Evolutionary conservation across 2,113 vertebrate genomes (phyloP), one percentile per base, ranked within the genome.

Genomic region (Litocranius walleri): DNA sequence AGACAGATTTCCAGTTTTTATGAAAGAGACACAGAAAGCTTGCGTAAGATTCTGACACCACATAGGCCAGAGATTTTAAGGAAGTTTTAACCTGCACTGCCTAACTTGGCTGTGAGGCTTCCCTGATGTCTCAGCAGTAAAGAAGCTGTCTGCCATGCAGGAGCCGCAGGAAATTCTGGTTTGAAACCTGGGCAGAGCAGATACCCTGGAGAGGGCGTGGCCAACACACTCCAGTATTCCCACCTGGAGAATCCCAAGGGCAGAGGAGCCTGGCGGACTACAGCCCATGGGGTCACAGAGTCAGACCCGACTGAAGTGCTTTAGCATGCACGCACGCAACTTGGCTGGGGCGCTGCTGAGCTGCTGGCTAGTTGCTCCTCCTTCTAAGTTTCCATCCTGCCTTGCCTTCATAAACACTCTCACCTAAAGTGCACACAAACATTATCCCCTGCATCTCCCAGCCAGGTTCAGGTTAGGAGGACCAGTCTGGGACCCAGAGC

Each of bases 261-360:
- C 21, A 43, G 71, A 77, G 36, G 23, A 43, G 71, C 5, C 71
- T 14, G 21, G 36, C 3, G 21, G 23, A 14, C 71, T 14, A 27
- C 23, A 43, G 71, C 40, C 36, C 6, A 40, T 0, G 6, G 36
- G 36, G 6, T 27, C 71, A 27, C 71, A 43, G 36, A 77, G 71
- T 43, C 12, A 0, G 36, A 25, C 12, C 43, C 1, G 21, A 2
- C 23, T 2, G 36, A 43, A 77, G 71, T 14, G 23, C 14, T 77
- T 7, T 3, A 77, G 36, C 71, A 43, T 1, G 3, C 36, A 27
- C 0, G 3, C 71, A 43, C 1, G 3, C 71, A 19, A 21, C 7
- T 1, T 33, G 45, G 4, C 25, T 77, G 17, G 80, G 64, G 21
- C 40, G 2, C 25, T 67, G 27, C 16, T 81, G 4, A 33, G 74